Evolutionary conservation across 2,113 vertebrate genomes (phyloP).

Genomic region (Helogale parvula): DNA sequence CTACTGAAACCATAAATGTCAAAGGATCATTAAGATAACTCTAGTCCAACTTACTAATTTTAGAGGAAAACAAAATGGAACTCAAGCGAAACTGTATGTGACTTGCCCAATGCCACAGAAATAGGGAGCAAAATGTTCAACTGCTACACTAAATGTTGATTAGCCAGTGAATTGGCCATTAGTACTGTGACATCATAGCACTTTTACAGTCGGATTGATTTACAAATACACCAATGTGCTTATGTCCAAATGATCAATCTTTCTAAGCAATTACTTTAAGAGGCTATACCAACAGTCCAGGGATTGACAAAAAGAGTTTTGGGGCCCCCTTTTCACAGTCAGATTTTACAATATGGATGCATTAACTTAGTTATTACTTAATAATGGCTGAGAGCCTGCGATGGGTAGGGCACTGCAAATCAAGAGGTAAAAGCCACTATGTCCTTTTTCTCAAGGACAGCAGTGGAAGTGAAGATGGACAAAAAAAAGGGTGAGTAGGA

Average conservation of each 20-base stretch:
- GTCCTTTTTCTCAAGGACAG: neutral
- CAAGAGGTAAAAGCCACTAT: neutral
- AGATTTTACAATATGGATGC: neutral
- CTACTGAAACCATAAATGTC: conserved; percentile 41
- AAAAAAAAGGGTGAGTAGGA: neutral
- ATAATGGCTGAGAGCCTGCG: neutral
- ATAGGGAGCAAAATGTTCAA: neutral
- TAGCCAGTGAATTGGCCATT: neutral
- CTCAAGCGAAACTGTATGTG: neutral
- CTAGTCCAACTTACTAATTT: conserved; percentile 45
- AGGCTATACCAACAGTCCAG: neutral
- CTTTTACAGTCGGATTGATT: neutral
- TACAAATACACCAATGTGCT: neutral
- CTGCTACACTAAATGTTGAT: neutral
- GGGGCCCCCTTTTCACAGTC: neutral
- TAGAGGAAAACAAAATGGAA: neutral
- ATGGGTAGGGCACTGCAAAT: neutral
- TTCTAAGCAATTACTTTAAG: conserved; percentile 3
- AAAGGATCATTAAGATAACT: neutral
- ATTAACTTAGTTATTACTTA: neutral
- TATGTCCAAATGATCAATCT: neutral
- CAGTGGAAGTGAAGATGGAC: neutral
- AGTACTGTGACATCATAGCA: neutral
- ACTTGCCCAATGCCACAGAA: neutral
- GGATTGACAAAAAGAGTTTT: neutral